Evolutionary conservation across 2,888 invertebrate species (phyloP).

Genomic region (Ditylenchus weischeri): DNA sequence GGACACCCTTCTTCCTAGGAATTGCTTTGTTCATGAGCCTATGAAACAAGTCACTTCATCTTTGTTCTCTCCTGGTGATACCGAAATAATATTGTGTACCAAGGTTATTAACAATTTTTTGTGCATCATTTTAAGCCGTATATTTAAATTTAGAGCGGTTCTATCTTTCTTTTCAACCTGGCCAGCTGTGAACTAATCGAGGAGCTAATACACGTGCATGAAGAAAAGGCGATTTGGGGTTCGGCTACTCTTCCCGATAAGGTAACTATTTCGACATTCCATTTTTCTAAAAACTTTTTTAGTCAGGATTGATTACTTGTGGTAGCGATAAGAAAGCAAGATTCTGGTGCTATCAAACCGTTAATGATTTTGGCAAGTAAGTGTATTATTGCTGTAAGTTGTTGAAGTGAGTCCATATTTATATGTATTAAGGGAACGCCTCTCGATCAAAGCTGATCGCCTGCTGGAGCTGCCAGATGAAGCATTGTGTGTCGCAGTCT

Average conservation of each 20-base stretch:
- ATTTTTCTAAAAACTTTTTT: too few species aligned
- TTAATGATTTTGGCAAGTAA: conserved; percentile 22
- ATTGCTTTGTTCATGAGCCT: conserved; percentile 71
- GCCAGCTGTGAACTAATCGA: conserved; percentile 78
- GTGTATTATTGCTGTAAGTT: background rate
- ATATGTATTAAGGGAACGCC: conserved; percentile 55
- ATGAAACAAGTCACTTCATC: conserved; percentile 67
- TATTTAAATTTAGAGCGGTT: conserved; percentile 59
- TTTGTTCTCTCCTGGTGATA: conserved; percentile 82
- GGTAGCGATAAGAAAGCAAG: conserved; percentile 85
- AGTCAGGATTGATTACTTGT: conserved; percentile 68
- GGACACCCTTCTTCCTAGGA: conserved; percentile 67
- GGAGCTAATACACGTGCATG: conserved; percentile 73
- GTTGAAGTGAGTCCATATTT: background rate
- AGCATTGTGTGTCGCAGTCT: conserved; percentile 74
- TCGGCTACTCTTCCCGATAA: conserved; percentile 76
- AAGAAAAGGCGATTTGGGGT: conserved; percentile 72
- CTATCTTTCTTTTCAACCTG: conserved; percentile 42
- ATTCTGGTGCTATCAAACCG: conserved; percentile 87
- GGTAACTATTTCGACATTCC: conserved; percentile 62
- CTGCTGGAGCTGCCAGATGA: conserved; percentile 83
- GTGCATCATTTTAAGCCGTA: too few species aligned
- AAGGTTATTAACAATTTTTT: conserved; percentile 63
- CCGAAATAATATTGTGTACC: conserved; percentile 81
- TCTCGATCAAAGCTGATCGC: conserved; percentile 68